A percentile compares a stretch with the other conserved stretches of the same genome.
Conservation (phyloP, 2,113 vertebrate genomes). For the Brachypteracias leptosomus region DNA sequence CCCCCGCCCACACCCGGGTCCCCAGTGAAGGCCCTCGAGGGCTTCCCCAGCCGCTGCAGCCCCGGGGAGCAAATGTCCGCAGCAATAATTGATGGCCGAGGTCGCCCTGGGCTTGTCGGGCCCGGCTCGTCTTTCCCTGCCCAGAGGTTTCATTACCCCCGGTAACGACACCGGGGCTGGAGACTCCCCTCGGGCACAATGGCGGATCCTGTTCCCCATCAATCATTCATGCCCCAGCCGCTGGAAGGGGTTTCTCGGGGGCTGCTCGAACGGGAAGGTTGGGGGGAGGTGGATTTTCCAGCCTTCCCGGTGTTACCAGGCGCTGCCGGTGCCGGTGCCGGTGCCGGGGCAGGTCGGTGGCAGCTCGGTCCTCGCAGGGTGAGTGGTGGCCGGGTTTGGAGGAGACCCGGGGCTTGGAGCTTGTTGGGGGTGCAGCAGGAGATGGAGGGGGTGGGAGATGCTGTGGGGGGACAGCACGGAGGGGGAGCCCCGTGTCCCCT, state of each 20-base stretch:
- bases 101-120: background rate
- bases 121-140: background rate
- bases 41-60: background rate
- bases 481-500: fast-evolving
- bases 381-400: background rate
- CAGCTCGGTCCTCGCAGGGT: background rate
- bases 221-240: background rate
- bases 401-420: background rate
- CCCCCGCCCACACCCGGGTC: no score
- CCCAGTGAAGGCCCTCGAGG: background rate
- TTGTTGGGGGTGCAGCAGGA: background rate
- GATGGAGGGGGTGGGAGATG: background rate
- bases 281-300: background rate
- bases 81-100: background rate
- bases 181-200: background rate
- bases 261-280: background rate
- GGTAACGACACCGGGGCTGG: background rate
- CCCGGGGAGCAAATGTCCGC: background rate
- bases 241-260: background rate
- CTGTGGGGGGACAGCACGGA: background rate
- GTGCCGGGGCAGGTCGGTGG: background rate
- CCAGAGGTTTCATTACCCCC: slow-evolving; percentile 6
- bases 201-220: slow-evolving; percentile 49
- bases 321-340: background rate
- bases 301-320: fast-evolving